A percentile compares a stretch with the other conserved stretches of the same genome.
These are phyloP conservation scores for Taurulus bubalis DNA, from an alignment of 2,113 vertebrate species.

Conservation along the genomic window DNA sequence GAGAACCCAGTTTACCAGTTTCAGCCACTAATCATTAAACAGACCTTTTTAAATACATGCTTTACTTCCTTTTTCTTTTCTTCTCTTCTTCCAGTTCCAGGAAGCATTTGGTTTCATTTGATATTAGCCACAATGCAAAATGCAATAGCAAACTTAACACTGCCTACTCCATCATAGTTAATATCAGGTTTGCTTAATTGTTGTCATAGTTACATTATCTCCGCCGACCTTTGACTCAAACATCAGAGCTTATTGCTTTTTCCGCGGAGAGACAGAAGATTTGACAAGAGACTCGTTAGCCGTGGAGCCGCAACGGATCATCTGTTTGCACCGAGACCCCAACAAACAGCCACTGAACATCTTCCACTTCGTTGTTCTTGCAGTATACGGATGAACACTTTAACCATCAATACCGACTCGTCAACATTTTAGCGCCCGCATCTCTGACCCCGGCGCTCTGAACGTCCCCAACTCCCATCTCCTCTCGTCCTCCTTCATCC, in stretches of 20 bases:
- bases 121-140: not conserved
- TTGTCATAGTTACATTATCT: constrained; percentile 1
- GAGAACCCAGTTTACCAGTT: not conserved
- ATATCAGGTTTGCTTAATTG: constrained; percentile 11
- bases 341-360: not conserved
- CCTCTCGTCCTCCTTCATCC: not conserved
- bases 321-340: not conserved
- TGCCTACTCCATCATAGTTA: constrained; percentile 5
- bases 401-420: not conserved
- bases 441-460: not conserved
- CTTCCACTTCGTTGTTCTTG: not conserved
- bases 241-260: not conserved
- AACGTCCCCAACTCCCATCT: not conserved
- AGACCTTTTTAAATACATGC: not conserved
- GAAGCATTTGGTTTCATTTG: not conserved
- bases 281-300: constrained; percentile 8
- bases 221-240: not conserved
- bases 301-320: not conserved
- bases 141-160: not conserved
- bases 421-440: not conserved
- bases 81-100: not conserved
- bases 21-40: not conserved
- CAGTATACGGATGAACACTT: not conserved
- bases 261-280: not conserved
- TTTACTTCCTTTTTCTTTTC: not conserved